Base-by-base conservation (phyloP, 2,113 vertebrate genomes). In the Carlito syrichta region DNA sequence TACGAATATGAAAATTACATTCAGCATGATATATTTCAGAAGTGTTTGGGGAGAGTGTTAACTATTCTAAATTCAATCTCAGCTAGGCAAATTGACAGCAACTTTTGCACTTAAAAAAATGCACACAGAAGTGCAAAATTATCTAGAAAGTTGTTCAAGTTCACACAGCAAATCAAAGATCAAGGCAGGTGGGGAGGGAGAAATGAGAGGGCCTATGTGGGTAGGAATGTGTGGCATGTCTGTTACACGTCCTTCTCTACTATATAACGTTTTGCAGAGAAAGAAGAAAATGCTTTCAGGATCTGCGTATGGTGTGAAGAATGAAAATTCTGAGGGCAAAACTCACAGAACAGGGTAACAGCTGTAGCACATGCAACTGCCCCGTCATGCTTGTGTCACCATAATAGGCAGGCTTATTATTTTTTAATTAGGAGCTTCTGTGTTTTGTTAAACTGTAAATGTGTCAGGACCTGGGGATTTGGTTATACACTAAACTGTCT, bases 401-500 rank as follows among this genome's bases (percentile, higher is more conserved):
- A n/a, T 84, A 97, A 96, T 91, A 91, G 83, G 86, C 71, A 95
- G 68, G 50, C 90, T 97, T 94, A 97, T 96, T 97, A 96, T 83
- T 96, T 98, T 97, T 97, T 96, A 96, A 97, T 97, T 96, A 95
- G 95, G 74, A 97, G 60, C 78, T 60, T 90, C 97, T 96, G 78
- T 97, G 87, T 97, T 97, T 97, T 97, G 94, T 96, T 97, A 94
- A 91, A 86, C 91, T 86, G 56, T 91, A 94, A 95, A 96, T 89
- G 56, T 96, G 62, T 95, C 93, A 97, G 82, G 81, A 95, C 77
- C 91, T 81, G n/a, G 94, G 95, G 93, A 97, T 96, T 97, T 96
- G 78, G 90, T 86, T 82, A 81, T 92, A 78, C n/a, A 94, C 92
- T 88, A 78, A 95, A 95, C 35, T 63, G 22, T 79, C 71, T 96